Percentiles rank a stretch among this genome's conserved stretches.
These are phyloP conservation scores for Cataglyphis livida DNA, from an alignment of 2,888 invertebrate species.

Conservation along the genomic window DNA sequence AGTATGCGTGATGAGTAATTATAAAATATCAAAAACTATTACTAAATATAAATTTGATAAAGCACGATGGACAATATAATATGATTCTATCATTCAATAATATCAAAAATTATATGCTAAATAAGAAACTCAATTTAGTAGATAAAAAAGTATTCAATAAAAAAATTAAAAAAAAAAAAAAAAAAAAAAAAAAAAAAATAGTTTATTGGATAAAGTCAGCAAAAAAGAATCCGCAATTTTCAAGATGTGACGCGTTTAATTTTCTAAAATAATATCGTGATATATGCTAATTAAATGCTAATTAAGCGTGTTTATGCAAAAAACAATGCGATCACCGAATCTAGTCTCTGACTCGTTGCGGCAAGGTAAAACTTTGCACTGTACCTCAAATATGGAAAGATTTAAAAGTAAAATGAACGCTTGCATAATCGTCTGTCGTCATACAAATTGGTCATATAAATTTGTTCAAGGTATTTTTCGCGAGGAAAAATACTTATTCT, in stretches of 20 bases:
- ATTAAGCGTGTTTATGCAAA: background rate
- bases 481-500: background rate
- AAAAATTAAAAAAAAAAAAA: background rate
- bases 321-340: background rate
- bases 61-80: too few relatives aligned
- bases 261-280: background rate
- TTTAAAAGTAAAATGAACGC: slow-evolving; percentile 42
- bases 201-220: background rate
- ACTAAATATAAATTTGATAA: background rate
- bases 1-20: background rate
- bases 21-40: background rate
- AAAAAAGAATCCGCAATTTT: background rate
- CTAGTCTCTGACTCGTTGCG: background rate
- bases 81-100: background rate
- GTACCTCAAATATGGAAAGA: slow-evolving; percentile 14
- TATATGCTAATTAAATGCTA: background rate
- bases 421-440: slow-evolving; percentile 13
- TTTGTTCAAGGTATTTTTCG: background rate
- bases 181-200: background rate
- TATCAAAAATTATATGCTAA: background rate
- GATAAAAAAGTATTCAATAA: background rate
- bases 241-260: too few relatives aligned
- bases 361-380: background rate
- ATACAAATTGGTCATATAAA: slow-evolving; percentile 3
- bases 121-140: background rate